Evolutionary conservation across 2,113 vertebrate species (phyloP), one percentile per base, ranked within the genome.

Genomic region (Mesocricetus auratus): DNA sequence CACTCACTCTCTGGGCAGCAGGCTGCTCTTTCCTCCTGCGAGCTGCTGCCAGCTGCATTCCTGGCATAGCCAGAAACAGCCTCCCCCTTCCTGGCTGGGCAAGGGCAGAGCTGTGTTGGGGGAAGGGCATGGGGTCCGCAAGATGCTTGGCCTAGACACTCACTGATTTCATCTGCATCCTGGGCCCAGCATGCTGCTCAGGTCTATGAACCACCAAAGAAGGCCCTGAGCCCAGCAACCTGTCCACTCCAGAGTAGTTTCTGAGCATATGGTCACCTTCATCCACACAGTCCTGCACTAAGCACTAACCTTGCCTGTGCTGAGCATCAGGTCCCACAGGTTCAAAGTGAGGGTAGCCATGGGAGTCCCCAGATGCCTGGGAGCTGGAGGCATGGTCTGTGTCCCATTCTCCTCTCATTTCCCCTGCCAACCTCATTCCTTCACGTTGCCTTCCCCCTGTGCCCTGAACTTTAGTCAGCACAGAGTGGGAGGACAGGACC

Each of bases 41-140:
- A 64, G 60, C 69, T 62, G 81, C 85, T 73, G 74, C 22, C 33
- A 24, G 86, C 92, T 26, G n/a, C 97, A 96, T 97, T 98, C 97
- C 94, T 96, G 83, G 47, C 97, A 97, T 98, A 97, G 94, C 79
- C 78, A 16, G 2, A 64, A 75, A 15, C 86, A n/a, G 24, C 93
- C 86, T 42, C 50, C 96, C 91, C 75, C 24, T 29, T 62, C 81
- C 50, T 5, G 5, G 5, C 45, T 10, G 90, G 60, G 94, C 15
- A 1, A 71, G 81, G 85, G 21, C 79, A 33, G 11, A 13, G 6
- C 42, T 33, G 9, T 10, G 29, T 85, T 50, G 36, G 39, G 66
- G 92, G 50, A 77, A 47, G 83, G 36, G 33, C 29, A 22, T 0
- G 12, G 26, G 56, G 50, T 13, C 26, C 64, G 47, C 66, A 81